phyloP scores from a whole-genome alignment of 2,113 vertebrate genomes.

The western clawed frog (Xenopus tropicalis) region DNA sequence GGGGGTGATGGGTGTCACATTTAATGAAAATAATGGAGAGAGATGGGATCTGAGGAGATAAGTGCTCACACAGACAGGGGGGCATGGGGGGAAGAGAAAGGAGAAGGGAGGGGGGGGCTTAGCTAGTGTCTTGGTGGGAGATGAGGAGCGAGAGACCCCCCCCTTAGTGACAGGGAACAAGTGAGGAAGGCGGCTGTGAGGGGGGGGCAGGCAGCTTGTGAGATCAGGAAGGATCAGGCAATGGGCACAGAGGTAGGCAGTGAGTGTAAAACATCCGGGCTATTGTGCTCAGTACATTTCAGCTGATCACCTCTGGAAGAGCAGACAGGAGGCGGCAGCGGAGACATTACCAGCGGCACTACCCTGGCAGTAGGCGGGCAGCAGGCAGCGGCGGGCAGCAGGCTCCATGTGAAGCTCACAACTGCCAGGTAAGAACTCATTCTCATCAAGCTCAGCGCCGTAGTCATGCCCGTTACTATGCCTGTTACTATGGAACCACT shows the following conservation, averaged over 20 bases:
- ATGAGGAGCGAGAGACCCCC: conserved; percentile 1
- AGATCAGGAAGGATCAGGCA: conserved; percentile 34
- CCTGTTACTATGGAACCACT: too few species aligned
- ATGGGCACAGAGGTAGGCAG: conserved; percentile 26
- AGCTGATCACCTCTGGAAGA: conserved; percentile 20
- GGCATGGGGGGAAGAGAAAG: not conserved
- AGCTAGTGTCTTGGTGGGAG: not conserved
- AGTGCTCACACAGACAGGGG: not conserved
- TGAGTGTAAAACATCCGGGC: conserved; percentile 19
- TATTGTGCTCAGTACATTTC: conserved; percentile 2
- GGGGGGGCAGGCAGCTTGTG: conserved; percentile 15
- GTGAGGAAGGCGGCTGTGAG: conserved; percentile 12
- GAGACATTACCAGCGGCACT: conserved; percentile 14
- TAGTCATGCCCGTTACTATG: too few species aligned
- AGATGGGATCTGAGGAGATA: conserved; percentile 29
- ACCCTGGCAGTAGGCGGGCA: conserved; percentile 22
- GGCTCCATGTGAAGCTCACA: not conserved
- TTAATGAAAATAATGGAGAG: conserved; percentile 38
- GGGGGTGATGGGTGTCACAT: conserved; percentile 29
- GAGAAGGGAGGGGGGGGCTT: conserved; percentile 16
- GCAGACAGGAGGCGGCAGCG: not conserved
- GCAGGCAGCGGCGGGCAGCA: not conserved
- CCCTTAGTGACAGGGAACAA: not conserved
- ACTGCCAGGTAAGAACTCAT: too few species aligned
- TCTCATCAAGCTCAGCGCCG: too few species aligned